Evolutionary conservation across 2,113 vertebrate species (phyloP).

Genomic region (Raja brachyura): DNA sequence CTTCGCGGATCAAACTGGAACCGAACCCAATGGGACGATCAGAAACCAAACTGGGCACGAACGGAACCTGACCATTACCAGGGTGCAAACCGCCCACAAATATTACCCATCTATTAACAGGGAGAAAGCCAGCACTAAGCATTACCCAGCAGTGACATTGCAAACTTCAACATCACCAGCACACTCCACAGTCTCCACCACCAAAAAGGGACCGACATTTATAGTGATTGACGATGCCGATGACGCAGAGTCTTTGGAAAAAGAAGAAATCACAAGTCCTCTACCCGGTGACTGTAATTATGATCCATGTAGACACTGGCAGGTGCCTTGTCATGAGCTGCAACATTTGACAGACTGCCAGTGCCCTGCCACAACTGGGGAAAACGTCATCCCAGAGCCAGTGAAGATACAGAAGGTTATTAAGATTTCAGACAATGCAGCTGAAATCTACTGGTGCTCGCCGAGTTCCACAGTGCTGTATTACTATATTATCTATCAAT

Average conservation of each 20-base stretch:
- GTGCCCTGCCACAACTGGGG: constrained; percentile 54
- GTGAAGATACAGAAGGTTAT: constrained; percentile 51
- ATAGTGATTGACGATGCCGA: not conserved
- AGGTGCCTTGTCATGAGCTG: constrained; percentile 59
- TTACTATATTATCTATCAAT: constrained; percentile 54
- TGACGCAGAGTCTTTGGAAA: not conserved
- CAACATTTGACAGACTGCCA: constrained; percentile 49
- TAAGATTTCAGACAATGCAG: constrained; percentile 58
- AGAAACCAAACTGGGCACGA: not conserved
- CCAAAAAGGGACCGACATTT: not conserved
- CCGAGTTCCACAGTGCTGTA: constrained; percentile 59
- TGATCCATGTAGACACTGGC: constrained; percentile 63
- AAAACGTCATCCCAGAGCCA: constrained; percentile 53
- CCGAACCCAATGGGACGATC: not conserved
- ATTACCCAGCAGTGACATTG: not conserved
- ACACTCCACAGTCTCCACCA: not conserved
- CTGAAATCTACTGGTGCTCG: constrained; percentile 63
- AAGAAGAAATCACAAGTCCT: not conserved
- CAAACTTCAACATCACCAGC: not conserved
- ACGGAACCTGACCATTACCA: not conserved
- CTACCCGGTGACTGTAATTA: constrained; percentile 53
- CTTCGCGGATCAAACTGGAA: not conserved
- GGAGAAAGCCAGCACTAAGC: not conserved
- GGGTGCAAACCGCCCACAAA: not conserved
- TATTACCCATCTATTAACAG: not conserved